Percentiles rank a stretch among this genome's conserved stretches.
phyloP scores from a whole-genome alignment of 2,797 vertebrate genomes.

The Enteromius trimaculatus region DNA sequence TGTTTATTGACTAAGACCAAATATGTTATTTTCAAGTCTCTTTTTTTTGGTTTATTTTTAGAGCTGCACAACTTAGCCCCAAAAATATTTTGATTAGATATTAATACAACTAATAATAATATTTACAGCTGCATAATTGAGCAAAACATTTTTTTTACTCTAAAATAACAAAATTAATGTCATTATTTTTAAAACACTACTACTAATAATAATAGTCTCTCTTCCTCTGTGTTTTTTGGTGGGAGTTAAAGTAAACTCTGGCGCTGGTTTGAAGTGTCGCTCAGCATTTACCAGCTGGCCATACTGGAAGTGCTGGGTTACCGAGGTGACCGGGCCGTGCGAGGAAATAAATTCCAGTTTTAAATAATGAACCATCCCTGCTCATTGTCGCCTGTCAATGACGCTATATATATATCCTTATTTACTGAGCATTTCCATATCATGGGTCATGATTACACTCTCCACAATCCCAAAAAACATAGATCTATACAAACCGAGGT shows the following conservation, averaged over 20 bases:
- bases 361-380: no score
- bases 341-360: constrained; percentile 54
- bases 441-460: no score
- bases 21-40: not conserved
- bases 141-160: not conserved
- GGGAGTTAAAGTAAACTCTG: constrained; percentile 64
- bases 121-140: no score
- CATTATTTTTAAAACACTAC: not conserved
- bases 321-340: constrained; percentile 70
- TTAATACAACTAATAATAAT: no score
- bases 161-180: not conserved
- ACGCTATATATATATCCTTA: no score
- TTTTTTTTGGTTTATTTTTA: not conserved
- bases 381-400: no score
- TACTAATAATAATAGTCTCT: not conserved
- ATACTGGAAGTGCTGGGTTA: constrained; percentile 74
- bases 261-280: constrained; percentile 62
- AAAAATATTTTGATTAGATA: no score
- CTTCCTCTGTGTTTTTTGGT: constrained; percentile 35
- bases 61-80: no score
- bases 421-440: no score
- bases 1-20: not conserved
- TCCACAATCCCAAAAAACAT: no score
- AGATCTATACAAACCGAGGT: no score
- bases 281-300: constrained; percentile 71